A percentile compares a stretch with the other conserved stretches of the same genome.
Conservation (phyloP, 1,140 invertebrate species). For the Amyelois transitella region DNA sequence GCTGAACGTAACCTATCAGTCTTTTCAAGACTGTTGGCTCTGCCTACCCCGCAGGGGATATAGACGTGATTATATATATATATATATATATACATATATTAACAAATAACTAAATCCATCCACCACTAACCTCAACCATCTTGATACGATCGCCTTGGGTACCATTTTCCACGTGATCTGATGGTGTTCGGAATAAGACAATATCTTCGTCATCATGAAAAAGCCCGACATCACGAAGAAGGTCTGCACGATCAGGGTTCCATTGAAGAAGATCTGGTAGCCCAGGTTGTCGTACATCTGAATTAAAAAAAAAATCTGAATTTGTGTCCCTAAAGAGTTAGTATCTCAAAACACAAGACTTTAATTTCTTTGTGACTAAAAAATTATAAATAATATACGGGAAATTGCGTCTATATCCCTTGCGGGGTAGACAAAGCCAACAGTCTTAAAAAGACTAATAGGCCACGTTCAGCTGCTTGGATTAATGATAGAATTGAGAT, state of each 20-base stretch:
- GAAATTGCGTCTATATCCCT: no score
- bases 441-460: no score
- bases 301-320: not conserved
- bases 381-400: not conserved
- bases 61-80: no score
- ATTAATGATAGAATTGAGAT: no score
- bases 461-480: no score
- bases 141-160: slow-evolving; percentile 14
- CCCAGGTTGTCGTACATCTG: not conserved
- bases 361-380: not conserved
- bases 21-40: no score
- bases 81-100: not conserved
- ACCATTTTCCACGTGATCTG: slow-evolving; percentile 14
- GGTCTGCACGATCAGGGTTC: slow-evolving; percentile 50
- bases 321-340: not conserved
- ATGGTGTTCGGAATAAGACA: slow-evolving; percentile 1
- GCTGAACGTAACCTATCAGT: no score
- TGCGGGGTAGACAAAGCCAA: no score
- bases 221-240: slow-evolving; percentile 66
- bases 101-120: no score
- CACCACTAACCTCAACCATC: slow-evolving; percentile 23
- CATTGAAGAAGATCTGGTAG: slow-evolving; percentile 30
- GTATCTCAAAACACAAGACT: not conserved
- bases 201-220: slow-evolving; percentile 43
- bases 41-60: no score